Evolutionary conservation across 2,797 vertebrate genomes (phyloP).

Genomic region (Gastrophryne carolinensis): DNA sequence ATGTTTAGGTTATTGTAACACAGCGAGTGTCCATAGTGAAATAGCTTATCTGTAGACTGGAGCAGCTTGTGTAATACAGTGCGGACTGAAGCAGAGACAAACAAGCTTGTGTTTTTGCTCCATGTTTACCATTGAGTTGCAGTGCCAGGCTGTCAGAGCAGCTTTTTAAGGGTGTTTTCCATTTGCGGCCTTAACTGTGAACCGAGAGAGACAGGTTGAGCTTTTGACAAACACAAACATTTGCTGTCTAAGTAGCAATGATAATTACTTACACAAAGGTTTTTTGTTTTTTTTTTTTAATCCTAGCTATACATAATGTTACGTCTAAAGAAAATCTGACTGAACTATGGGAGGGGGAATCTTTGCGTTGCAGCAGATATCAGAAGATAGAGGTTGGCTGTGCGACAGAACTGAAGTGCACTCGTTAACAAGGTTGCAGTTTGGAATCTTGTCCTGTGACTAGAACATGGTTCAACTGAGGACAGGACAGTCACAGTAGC

Average conservation of each 20-base stretch:
- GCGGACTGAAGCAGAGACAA: constrained; percentile 47
- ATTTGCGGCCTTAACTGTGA: constrained; percentile 56
- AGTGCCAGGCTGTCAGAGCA: constrained; percentile 55
- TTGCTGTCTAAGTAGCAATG: constrained; percentile 50
- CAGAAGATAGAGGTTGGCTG: constrained; percentile 26
- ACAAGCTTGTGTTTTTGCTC: constrained; percentile 53
- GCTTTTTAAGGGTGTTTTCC: constrained; percentile 55
- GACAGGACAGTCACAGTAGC: too few species aligned
- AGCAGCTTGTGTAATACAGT: constrained; percentile 35
- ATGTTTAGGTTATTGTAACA: not conserved
- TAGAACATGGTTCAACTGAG: too few species aligned
- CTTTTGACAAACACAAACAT: constrained; percentile 53
- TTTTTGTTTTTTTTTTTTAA: not conserved
- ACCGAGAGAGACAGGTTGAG: constrained; percentile 60
- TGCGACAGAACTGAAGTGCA: too few species aligned
- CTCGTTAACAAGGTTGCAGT: too few species aligned
- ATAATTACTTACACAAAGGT: constrained; percentile 33
- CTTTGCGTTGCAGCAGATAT: constrained; percentile 20
- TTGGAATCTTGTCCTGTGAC: too few species aligned
- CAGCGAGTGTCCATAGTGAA: constrained; percentile 3
- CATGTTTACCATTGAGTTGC: constrained; percentile 53
- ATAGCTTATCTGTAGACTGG: constrained; percentile 14
- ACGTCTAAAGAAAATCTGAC: not conserved
- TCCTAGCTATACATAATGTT: not conserved
- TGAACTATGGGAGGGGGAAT: not conserved